phyloP scores from a whole-genome alignment of 2,888 invertebrate species.

The Aphidoletes aphidimyza region DNA sequence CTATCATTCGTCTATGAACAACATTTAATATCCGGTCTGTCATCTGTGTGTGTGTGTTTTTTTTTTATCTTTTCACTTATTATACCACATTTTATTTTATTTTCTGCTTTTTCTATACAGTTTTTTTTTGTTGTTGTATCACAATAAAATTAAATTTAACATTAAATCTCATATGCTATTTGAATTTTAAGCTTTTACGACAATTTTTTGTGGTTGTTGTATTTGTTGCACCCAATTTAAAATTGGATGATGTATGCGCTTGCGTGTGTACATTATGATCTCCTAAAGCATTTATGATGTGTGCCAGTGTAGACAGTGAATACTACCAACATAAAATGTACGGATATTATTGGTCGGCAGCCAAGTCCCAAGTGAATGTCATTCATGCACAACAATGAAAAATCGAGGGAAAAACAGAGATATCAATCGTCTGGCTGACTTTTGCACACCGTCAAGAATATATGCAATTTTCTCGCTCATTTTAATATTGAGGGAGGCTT shows the following conservation, averaged over 20 bases:
- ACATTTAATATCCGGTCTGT: conserved; percentile 34
- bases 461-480: conserved; percentile 16
- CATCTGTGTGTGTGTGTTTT: too few species aligned
- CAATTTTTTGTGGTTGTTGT: neutral
- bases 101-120: neutral
- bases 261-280: neutral
- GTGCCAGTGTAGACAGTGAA: too few species aligned
- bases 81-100: conserved; percentile 9
- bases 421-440: neutral
- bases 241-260: neutral
- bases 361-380: too few species aligned
- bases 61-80: neutral
- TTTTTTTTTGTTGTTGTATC: neutral
- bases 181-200: neutral
- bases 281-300: too few species aligned
- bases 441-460: neutral
- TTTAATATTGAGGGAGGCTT: neutral
- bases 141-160: conserved; percentile 26
- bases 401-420: neutral
- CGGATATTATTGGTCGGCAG: too few species aligned
- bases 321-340: too few species aligned
- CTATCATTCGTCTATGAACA: neutral
- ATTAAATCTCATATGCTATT: conserved; percentile 6
- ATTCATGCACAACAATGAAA: neutral
- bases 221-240: conserved; percentile 13